Conservation (phyloP, 1,140 invertebrate species). For the Hyphantria cunea region DNA sequence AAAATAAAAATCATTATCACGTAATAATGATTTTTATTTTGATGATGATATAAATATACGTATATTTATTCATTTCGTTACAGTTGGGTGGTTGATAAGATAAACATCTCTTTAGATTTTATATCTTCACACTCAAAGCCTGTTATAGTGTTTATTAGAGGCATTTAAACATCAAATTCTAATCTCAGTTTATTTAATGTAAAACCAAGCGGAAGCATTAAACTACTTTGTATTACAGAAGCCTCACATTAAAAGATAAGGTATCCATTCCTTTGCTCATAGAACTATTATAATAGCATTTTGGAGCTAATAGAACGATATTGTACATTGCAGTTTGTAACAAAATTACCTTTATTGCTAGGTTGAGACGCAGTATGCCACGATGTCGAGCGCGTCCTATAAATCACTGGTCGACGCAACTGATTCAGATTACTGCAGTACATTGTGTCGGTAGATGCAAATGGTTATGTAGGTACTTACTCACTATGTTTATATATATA, state of each 20-base stretch:
- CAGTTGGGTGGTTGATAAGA: too few relatives aligned
- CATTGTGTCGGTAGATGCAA: constrained; percentile 30
- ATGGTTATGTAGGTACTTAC: too few relatives aligned
- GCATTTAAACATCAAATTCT: too few relatives aligned
- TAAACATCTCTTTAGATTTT: too few relatives aligned
- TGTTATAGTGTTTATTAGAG: too few relatives aligned
- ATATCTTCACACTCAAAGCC: too few relatives aligned
- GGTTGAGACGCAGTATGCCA: constrained; percentile 49
- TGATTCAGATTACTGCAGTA: constrained; percentile 65
- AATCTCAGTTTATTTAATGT: too few relatives aligned
- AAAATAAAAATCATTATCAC: too few relatives aligned
- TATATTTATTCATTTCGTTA: too few relatives aligned
- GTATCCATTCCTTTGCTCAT: neutral
- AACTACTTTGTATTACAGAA: neutral
- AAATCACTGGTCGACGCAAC: constrained; percentile 65
- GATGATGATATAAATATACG: too few relatives aligned
- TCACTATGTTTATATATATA: too few relatives aligned
- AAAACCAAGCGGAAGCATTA: neutral
- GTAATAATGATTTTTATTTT: too few relatives aligned
- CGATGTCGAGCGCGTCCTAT: constrained; percentile 61
- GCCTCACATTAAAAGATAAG: neutral
- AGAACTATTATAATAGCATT: constrained; percentile 4
- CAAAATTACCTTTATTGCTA: constrained; percentile 67
- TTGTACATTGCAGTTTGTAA: constrained; percentile 44
- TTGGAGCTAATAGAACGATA: constrained; percentile 38